Evolutionary conservation across 1,140 invertebrate genomes (phyloP).

Genomic region (Laodelphax striatellus): DNA sequence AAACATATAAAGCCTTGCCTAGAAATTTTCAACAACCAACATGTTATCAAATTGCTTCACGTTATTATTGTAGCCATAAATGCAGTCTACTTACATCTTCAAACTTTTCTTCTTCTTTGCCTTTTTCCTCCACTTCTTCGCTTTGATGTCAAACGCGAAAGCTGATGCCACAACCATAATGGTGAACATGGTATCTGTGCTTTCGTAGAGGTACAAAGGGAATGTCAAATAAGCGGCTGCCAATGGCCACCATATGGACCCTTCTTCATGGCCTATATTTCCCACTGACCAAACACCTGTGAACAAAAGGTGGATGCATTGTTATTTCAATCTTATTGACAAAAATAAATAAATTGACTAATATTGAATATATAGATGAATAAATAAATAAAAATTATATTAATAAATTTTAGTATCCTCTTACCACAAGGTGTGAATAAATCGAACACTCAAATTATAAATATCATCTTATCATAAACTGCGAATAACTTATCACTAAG

Average conservation of each 20-base stretch:
- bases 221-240: slow-evolving; percentile 53
- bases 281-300: slow-evolving; percentile 79
- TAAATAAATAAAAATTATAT: no score
- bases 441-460: no score
- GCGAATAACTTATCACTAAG: no score
- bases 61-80: no score
- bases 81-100: slow-evolving; percentile 31
- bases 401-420: no score
- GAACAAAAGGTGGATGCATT: slow-evolving; percentile 18
- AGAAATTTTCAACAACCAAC: no score
- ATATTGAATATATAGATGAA: no score
- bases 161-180: slow-evolving; percentile 48
- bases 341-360: no score
- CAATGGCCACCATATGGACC: slow-evolving; percentile 52
- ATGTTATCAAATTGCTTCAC: no score
- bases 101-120: slow-evolving; percentile 39
- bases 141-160: slow-evolving; percentile 55
- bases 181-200: slow-evolving; percentile 39
- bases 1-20: no score
- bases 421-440: no score
- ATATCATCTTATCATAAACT: no score
- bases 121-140: slow-evolving; percentile 63
- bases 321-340: slow-evolving; percentile 12
- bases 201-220: slow-evolving; percentile 31
- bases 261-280: slow-evolving; percentile 74